Percentiles rank a stretch among this genome's conserved stretches.
Evolutionary conservation across 2,797 vertebrate genomes (phyloP).

Genomic region (Adelosebastes latens): DNA sequence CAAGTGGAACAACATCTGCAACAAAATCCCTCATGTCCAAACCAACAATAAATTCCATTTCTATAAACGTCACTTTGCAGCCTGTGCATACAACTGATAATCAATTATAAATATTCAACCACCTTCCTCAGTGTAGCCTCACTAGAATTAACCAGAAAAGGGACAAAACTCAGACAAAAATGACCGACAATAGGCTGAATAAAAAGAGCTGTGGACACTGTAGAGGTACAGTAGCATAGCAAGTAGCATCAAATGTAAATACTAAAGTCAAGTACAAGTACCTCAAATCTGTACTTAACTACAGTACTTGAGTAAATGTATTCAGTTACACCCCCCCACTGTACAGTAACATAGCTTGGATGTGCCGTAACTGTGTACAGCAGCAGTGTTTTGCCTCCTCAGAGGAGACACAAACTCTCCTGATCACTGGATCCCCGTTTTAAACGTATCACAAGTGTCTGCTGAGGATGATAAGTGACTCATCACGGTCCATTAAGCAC

Average conservation of each 20-base stretch:
- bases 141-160: not conserved
- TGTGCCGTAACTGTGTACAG: not conserved
- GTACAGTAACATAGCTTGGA: not conserved
- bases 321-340: not conserved
- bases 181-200: not conserved
- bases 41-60: too few species aligned
- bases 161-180: not conserved
- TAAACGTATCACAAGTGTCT: conserved; percentile 73
- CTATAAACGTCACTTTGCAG: too few species aligned
- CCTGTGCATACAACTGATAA: too few species aligned
- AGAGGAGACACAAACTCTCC: conserved; percentile 41
- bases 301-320: not conserved
- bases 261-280: not conserved
- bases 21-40: too few species aligned
- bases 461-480: conserved; percentile 74
- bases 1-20: not conserved
- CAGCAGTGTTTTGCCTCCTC: conserved; percentile 26
- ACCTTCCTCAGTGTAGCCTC: too few species aligned
- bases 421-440: conserved; percentile 54
- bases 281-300: rapidly evolving
- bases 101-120: too few species aligned
- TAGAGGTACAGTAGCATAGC: not conserved
- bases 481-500: conserved; percentile 76
- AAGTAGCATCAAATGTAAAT: not conserved
- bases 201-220: not conserved